Evolutionary conservation across 1,140 invertebrate genomes (phyloP), one percentile per base, ranked within the genome.

Genomic region (Paralvinella palmiformis): DNA sequence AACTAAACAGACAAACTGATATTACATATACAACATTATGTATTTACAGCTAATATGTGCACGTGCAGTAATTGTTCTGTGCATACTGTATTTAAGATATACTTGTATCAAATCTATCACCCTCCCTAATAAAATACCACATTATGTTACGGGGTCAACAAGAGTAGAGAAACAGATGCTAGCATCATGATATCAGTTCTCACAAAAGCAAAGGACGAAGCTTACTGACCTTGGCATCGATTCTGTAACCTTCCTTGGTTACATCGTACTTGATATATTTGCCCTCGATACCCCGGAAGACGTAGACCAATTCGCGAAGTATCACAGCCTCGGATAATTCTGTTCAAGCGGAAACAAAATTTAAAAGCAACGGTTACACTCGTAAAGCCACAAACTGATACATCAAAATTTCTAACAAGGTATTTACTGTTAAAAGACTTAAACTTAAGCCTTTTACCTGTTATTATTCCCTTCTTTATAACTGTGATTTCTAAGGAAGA

Each of bases 271-370:
- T 87, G 1, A 92, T 80, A 71, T 87, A 85, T 72, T 86, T 87
- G 27, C 90, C 89, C 73, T 90, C 86, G 24, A 92, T 88, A 3
- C 91, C 90, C 82, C 91, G 89, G 65, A 92, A 88, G 5, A 86
- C 85, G 75, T 87, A 91, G 35, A 92, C 84, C n/a, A 91, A 79
- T 74, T 92, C 90, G 76, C 88, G 85, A 0, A 91, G 83, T 27
- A 92, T 70, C 52, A 86, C 79, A n/a, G 72, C 48, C 69, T 83
- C 79, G 33, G 78, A 74, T 7, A 82, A 69, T 63, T 82, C 75
- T 67, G 55, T 69, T 22, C 71, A 72, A 5, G 71, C 76, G 75
- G 66, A 41, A 67, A 68, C 17, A 31, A 63, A 45, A 31, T 35
- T 44, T 17, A 4, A 45, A 17, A 1, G 58, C 32, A 20, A 3